Percentiles rank a stretch among this genome's conserved stretches.
These are phyloP conservation scores for Xerus rutilus DNA, from an alignment of 2,797 vertebrate species.

Conservation along the genomic window DNA sequence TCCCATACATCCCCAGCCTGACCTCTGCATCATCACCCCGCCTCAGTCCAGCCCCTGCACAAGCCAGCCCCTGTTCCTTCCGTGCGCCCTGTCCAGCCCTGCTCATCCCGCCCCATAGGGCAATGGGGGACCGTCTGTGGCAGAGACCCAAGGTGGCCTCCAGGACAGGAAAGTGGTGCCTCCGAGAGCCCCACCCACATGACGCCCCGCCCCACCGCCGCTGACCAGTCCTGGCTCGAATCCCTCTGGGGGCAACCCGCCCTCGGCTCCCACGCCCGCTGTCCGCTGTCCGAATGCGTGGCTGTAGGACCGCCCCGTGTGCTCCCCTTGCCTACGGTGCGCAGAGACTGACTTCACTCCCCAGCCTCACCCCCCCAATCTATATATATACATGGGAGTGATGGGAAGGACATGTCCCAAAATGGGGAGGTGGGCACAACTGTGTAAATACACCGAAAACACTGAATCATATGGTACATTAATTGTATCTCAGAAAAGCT, in stretches of 20 bases:
- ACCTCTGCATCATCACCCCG: not conserved
- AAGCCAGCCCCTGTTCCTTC: not conserved
- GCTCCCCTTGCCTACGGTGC: no score
- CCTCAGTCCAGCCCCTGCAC: not conserved
- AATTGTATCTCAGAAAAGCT: not conserved
- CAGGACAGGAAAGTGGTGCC: not conserved
- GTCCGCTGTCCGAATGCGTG: no score
- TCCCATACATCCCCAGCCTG: not conserved
- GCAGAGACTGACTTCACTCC: no score
- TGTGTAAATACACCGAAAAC: not conserved
- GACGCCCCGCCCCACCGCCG: accelerated
- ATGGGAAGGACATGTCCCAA: not conserved
- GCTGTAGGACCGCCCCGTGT: no score
- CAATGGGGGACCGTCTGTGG: no score
- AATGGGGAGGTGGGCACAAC: not conserved
- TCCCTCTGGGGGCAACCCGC: not conserved
- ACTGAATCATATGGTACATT: not conserved
- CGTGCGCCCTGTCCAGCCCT: not conserved
- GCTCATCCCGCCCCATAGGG: not conserved
- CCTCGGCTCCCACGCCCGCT: not conserved
- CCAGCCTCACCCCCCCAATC: not conserved
- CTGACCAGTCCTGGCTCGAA: not conserved
- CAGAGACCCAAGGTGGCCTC: not conserved
- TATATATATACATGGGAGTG: not conserved
- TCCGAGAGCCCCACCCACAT: not conserved